Evolutionary conservation across 2,113 vertebrate species (phyloP).

Genomic region (Calyptommatus sinebrachiatus): DNA sequence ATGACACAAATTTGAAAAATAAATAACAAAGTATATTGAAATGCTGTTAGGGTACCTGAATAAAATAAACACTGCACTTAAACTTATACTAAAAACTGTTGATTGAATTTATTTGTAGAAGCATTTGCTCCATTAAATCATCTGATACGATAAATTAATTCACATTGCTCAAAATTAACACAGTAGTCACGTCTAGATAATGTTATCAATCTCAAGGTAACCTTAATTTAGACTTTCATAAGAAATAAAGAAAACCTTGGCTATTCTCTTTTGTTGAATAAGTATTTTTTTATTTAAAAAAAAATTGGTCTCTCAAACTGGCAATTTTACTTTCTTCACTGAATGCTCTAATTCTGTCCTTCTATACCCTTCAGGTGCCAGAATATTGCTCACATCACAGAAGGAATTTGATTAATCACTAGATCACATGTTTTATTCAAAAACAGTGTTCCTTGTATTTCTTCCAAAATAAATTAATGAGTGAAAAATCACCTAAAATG

Average conservation of each 20-base stretch:
- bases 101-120: slow-evolving; percentile 2
- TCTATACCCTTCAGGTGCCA: slow-evolving; percentile 62
- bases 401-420: slow-evolving; percentile 66
- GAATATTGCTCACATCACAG: slow-evolving; percentile 63
- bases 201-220: slow-evolving; percentile 19
- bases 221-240: slow-evolving; percentile 22
- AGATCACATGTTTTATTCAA: slow-evolving; percentile 67
- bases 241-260: neutral
- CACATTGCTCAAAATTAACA: slow-evolving; percentile 35
- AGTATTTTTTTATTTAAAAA: slow-evolving; percentile 21
- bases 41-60: neutral
- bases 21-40: neutral
- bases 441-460: slow-evolving; percentile 46
- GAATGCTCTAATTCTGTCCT: slow-evolving; percentile 49
- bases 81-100: neutral
- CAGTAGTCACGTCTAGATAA: neutral
- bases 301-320: slow-evolving; percentile 42
- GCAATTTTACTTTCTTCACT: slow-evolving; percentile 47
- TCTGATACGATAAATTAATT: slow-evolving; percentile 1
- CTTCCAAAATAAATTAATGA: slow-evolving; percentile 60
- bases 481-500: slow-evolving; percentile 60
- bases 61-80: neutral
- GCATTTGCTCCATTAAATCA: slow-evolving; percentile 31
- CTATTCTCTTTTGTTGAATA: neutral
- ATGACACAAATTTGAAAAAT: neutral